Conservation (phyloP, 2,888 invertebrate genomes). For the Drosophila yooni region DNA sequence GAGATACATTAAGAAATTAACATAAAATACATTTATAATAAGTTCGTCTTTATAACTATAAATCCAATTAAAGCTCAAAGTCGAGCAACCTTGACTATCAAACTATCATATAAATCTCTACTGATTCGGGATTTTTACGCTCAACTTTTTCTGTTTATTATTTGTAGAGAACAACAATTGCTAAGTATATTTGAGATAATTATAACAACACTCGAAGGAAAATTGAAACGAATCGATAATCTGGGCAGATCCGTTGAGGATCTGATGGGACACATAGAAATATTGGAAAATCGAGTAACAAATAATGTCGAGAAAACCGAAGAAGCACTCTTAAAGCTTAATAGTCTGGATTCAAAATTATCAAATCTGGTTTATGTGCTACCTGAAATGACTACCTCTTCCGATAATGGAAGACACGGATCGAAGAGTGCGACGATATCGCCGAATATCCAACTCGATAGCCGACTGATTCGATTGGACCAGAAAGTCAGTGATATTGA, state of each 20-base stretch:
- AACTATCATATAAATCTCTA: not conserved
- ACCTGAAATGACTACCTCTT: constrained; percentile 29
- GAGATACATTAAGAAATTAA: not conserved
- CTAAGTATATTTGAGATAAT: constrained; percentile 96
- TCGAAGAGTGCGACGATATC: constrained; percentile 49
- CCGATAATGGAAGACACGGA: constrained; percentile 64
- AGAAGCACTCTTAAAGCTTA: constrained; percentile 91
- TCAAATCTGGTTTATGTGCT: constrained; percentile 87
- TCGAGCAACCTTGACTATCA: not conserved
- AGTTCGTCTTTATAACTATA: not conserved
- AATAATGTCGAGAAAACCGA: constrained; percentile 95
- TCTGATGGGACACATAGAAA: constrained; percentile 93
- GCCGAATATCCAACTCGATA: constrained; percentile 86
- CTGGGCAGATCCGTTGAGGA: constrained; percentile 95
- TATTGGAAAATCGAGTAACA: constrained; percentile 91
- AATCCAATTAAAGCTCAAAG: not conserved
- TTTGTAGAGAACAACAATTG: constrained; percentile 92
- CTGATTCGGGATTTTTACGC: not conserved
- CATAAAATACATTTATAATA: not conserved
- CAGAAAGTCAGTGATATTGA: constrained; percentile 94
- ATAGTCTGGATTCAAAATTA: constrained; percentile 90
- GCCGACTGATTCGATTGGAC: constrained; percentile 90
- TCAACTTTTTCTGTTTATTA: not conserved
- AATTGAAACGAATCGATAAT: constrained; percentile 94
- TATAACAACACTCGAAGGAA: constrained; percentile 94